These are phyloP conservation scores for Helogale parvula DNA, from an alignment of 2,113 vertebrate species.

Conservation along the genomic window DNA sequence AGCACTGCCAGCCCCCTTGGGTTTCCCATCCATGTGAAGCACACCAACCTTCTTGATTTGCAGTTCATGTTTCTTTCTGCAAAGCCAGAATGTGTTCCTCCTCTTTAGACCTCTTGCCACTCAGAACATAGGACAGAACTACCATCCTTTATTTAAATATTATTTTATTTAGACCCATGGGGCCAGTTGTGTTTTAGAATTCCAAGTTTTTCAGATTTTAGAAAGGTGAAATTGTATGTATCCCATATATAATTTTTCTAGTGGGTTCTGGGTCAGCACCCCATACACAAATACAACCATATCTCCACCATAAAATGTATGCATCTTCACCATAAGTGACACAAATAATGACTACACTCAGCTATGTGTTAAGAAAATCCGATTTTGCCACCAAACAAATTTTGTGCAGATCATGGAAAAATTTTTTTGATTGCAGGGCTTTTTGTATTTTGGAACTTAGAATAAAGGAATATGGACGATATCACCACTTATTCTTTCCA, in stretches of 20 bases:
- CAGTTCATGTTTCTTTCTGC: background rate
- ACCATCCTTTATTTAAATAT: background rate
- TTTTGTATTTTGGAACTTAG: background rate
- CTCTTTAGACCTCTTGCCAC: background rate
- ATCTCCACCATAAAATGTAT: background rate
- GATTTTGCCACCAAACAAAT: background rate
- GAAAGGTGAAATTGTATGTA: background rate
- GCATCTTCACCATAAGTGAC: background rate
- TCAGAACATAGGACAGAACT: background rate
- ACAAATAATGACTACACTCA: too few relatives aligned
- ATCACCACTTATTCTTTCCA: background rate
- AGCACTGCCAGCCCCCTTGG: background rate
- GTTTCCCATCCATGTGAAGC: background rate
- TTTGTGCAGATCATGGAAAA: background rate
- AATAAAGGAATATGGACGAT: background rate
- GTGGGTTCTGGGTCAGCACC: background rate
- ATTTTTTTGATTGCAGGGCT: background rate
- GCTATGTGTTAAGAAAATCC: background rate
- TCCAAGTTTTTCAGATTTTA: slow-evolving; percentile 7
- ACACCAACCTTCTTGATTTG: background rate
- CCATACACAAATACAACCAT: background rate
- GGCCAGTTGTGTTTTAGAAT: background rate
- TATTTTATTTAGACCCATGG: background rate
- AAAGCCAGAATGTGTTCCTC: background rate
- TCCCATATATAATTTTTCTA: background rate